Conservation (phyloP, 1,140 invertebrate genomes). For the Drosophila biarmipes region DNA sequence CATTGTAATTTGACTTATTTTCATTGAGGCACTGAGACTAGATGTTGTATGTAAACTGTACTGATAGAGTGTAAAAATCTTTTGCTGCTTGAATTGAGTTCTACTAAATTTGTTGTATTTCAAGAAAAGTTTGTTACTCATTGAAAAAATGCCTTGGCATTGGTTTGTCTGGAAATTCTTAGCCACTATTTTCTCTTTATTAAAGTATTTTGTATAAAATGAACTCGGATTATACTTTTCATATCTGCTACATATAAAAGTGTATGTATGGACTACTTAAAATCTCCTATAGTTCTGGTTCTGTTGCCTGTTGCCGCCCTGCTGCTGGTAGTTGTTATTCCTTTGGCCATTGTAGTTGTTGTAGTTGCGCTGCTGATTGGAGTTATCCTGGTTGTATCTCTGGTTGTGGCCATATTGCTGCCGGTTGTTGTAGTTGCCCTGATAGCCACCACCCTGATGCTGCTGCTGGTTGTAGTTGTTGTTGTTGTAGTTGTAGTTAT, state of each 20-base stretch:
- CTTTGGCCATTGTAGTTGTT: constrained; percentile 53
- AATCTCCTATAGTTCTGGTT: constrained; percentile 61
- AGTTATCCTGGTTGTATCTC: constrained; percentile 40
- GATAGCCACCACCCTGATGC: constrained; percentile 29
- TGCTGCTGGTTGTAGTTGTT: constrained; percentile 30
- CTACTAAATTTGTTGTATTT: not conserved
- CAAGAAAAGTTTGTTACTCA: not conserved
- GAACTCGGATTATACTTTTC: not conserved
- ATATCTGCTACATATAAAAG: constrained; percentile 3
- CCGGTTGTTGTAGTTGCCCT: constrained; percentile 36
- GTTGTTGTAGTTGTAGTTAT: constrained; percentile 39
- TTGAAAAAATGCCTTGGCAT: not conserved
- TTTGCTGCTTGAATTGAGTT: not conserved
- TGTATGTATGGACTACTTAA: constrained; percentile 21
- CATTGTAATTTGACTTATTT: constrained; percentile 13
- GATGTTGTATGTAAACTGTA: not conserved
- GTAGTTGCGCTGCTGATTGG: constrained; percentile 38
- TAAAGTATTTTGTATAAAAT: constrained; percentile 9
- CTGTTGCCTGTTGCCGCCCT: constrained; percentile 34
- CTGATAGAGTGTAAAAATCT: not conserved
- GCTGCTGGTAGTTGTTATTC: constrained; percentile 41
- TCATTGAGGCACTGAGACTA: constrained; percentile 16
- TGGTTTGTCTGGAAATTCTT: not conserved
- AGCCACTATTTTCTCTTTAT: not conserved
- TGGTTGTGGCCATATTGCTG: constrained; percentile 40